Evolutionary conservation across 53 echinoderm and acorn worm species (phyloP).

Genomic region (Holothuria scabra): DNA sequence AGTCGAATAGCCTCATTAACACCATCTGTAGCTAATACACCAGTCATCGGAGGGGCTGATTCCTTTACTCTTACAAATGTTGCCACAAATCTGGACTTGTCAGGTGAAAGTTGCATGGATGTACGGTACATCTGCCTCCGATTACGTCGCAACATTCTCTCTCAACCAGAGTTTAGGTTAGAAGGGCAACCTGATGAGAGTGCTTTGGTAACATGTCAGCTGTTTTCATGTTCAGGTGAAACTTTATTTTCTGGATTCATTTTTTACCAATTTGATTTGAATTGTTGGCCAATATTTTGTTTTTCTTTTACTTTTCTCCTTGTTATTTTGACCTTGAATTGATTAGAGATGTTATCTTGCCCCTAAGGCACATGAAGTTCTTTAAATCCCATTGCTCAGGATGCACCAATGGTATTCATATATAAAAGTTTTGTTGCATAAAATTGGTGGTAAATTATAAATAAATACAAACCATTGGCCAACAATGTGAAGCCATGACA

Average conservation of each 20-base stretch:
- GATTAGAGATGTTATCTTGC: too few species aligned
- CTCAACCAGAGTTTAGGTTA: constrained; percentile 69
- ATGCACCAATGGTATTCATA: too few species aligned
- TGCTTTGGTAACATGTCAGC: constrained; percentile 59
- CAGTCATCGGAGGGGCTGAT: background rate
- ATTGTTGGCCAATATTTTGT: too few species aligned
- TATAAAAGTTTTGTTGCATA: too few species aligned
- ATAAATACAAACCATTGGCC: too few species aligned
- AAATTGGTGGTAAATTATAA: too few species aligned
- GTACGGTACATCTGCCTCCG: constrained; percentile 81
- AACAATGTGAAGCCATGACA: too few species aligned
- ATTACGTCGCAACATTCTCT: constrained; percentile 50
- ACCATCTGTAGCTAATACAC: background rate
- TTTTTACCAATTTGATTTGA: too few species aligned
- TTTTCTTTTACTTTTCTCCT: too few species aligned
- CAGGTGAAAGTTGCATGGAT: constrained; percentile 65
- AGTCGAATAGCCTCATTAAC: background rate
- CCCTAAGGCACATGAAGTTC: too few species aligned
- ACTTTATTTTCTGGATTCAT: background rate
- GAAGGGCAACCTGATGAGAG: constrained; percentile 54
- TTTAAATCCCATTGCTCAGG: too few species aligned
- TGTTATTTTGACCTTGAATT: too few species aligned
- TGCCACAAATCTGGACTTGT: constrained; percentile 58
- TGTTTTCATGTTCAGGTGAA: constrained; percentile 68
- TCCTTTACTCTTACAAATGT: constrained; percentile 46